Percentiles rank a stretch among this genome's conserved stretches.
Conservation (phyloP, 2,797 vertebrate species). For the Chiloscyllium punctatum region DNA sequence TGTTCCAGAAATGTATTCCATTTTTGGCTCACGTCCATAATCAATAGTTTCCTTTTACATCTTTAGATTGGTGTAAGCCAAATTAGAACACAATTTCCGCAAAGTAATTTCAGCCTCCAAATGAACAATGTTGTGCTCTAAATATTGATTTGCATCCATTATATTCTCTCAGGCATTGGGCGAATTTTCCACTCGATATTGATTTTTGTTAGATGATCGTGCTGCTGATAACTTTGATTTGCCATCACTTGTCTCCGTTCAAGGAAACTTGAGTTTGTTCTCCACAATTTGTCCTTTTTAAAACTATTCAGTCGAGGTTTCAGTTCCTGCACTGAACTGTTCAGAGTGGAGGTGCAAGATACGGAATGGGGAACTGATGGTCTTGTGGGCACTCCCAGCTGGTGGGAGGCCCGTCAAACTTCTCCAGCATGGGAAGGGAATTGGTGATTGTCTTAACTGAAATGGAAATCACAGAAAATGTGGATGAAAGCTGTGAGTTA, state of each 20-base stretch:
- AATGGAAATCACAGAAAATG: no score
- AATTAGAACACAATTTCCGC: not conserved
- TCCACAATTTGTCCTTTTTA: not conserved
- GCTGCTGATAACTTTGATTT: not conserved
- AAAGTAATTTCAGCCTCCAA: not conserved
- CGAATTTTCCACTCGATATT: not conserved
- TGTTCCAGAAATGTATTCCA: not conserved
- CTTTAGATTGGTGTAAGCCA: not conserved
- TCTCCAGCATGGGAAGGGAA: not conserved
- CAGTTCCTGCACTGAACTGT: not conserved
- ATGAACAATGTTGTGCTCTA: not conserved
- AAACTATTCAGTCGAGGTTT: not conserved
- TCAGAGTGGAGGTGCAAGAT: not conserved
- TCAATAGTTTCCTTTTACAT: not conserved
- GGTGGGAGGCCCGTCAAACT: no score
- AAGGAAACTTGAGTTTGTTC: no score
- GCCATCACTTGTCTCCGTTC: not conserved
- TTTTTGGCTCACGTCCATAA: not conserved
- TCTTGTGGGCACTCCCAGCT: not conserved
- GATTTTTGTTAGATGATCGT: not conserved
- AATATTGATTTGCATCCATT: not conserved
- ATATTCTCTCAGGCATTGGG: not conserved
- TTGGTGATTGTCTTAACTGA: not conserved
- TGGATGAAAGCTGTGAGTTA: not conserved
- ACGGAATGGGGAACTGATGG: not conserved